These are phyloP conservation scores for Mycetomoellerius zeteki DNA, from an alignment of 1,140 invertebrate species.

Conservation along the genomic window DNA sequence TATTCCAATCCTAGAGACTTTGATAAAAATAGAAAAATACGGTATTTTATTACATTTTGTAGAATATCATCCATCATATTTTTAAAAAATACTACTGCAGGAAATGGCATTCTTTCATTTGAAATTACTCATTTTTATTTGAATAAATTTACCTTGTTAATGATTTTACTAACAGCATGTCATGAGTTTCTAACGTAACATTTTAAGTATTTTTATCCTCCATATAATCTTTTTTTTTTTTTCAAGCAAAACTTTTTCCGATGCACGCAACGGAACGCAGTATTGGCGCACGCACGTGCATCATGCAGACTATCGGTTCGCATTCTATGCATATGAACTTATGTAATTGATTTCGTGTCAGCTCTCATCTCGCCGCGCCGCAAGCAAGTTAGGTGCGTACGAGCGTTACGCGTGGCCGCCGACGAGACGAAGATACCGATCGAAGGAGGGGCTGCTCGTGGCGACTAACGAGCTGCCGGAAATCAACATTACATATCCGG, in stretches of 20 bases:
- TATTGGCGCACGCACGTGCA: neutral
- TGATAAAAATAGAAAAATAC: neutral
- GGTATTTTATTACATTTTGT: neutral
- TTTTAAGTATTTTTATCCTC: neutral
- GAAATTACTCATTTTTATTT: slow-evolving; percentile 18
- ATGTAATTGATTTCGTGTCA: slow-evolving; percentile 45
- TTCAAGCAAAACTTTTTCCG: slow-evolving; percentile 1
- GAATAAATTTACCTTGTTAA: slow-evolving; percentile 3
- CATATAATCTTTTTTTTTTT: neutral
- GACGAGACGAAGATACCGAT: slow-evolving; percentile 50
- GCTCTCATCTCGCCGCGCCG: slow-evolving; percentile 29
- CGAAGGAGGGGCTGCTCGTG: slow-evolving; percentile 8
- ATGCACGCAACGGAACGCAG: slow-evolving; percentile 7
- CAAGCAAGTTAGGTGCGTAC: slow-evolving; percentile 40
- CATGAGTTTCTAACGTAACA: neutral
- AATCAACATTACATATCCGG: slow-evolving; percentile 40
- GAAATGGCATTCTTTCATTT: neutral
- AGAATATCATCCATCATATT: neutral
- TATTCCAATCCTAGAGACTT: neutral
- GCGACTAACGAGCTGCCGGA: slow-evolving; percentile 60
- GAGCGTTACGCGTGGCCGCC: slow-evolving; percentile 47
- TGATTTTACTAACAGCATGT: neutral
- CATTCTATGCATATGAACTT: slow-evolving; percentile 34
- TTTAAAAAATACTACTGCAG: neutral
- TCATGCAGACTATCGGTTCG: neutral